Evolutionary conservation across 2,797 vertebrate species (phyloP).

Genomic region (Furcifer pardalis): DNA sequence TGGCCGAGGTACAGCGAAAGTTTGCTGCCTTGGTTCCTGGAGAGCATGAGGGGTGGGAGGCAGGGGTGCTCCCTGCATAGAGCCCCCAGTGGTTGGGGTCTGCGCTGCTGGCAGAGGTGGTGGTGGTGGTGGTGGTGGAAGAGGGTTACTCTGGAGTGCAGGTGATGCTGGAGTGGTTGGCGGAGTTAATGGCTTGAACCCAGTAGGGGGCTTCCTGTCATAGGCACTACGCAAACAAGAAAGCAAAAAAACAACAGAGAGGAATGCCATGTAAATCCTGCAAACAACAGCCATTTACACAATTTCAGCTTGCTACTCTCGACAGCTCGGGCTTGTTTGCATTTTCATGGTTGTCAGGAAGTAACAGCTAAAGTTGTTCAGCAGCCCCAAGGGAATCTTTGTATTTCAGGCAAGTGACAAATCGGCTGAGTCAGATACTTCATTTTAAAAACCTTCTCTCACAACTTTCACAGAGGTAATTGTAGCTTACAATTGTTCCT

Average conservation of each 20-base stretch:
- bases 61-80: slow-evolving; percentile 40
- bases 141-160: slow-evolving; percentile 66
- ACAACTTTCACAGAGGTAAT: slow-evolving; percentile 70
- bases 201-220: slow-evolving; percentile 88
- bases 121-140: slow-evolving; percentile 57
- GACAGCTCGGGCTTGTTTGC: slow-evolving; percentile 9
- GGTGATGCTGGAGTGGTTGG: slow-evolving; percentile 88
- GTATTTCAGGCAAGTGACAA: slow-evolving; percentile 43
- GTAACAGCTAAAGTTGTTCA: slow-evolving; percentile 48
- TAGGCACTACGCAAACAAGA: slow-evolving; percentile 87
- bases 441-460: slow-evolving; percentile 61
- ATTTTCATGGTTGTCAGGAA: slow-evolving; percentile 64
- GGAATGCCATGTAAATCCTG: neutral
- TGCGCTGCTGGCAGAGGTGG: slow-evolving; percentile 59
- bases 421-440: slow-evolving; percentile 47
- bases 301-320: slow-evolving; percentile 37
- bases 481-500: slow-evolving; percentile 69
- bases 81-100: slow-evolving; percentile 48
- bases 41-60: slow-evolving; percentile 62
- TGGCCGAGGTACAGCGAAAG: slow-evolving; percentile 87
- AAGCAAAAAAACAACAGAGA: slow-evolving; percentile 45
- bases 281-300: neutral
- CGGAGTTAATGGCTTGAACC: slow-evolving; percentile 95
- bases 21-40: slow-evolving; percentile 76
- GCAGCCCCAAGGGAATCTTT: slow-evolving; percentile 55